Conservation (phyloP, 2,113 vertebrate genomes). For the Silurus asotus region DNA sequence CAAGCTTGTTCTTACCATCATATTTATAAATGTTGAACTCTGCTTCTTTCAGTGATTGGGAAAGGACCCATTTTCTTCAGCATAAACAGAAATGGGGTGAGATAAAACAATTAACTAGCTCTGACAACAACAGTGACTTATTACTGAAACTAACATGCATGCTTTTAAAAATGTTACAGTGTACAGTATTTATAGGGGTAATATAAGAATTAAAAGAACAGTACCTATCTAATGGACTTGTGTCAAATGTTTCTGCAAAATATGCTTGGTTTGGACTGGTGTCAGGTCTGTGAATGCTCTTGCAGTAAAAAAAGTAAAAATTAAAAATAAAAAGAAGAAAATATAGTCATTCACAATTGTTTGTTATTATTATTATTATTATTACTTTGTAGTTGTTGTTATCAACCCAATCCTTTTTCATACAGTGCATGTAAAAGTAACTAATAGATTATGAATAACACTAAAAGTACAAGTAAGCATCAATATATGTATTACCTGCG, state of each 20-base stretch:
- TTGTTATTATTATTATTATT: not conserved
- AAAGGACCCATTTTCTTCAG: conserved; percentile 58
- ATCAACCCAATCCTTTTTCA: not conserved
- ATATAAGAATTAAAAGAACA: not conserved
- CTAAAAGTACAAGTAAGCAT: not conserved
- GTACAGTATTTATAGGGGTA: not conserved
- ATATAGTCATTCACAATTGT: not conserved
- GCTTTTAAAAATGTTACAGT: not conserved
- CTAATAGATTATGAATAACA: not conserved
- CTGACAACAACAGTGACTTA: not conserved
- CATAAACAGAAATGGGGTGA: not conserved
- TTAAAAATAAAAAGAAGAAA: not conserved
- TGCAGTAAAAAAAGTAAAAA: not conserved
- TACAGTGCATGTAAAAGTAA: too few species aligned
- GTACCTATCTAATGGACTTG: conserved; percentile 41
- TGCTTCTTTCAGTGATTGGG: conserved; percentile 51
- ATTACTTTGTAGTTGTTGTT: not conserved
- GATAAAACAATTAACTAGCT: not conserved
- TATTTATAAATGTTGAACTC: conserved; percentile 47
- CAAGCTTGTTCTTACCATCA: conserved; percentile 51
- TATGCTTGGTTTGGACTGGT: conserved; percentile 18
- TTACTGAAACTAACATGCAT: not conserved
- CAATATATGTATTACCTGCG: not conserved
- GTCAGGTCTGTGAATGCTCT: conserved; percentile 28
- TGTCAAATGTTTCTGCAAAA: conserved; percentile 49